A percentile compares a stretch with the other conserved stretches of the same genome.
Conservation (phyloP, 2,888 invertebrate genomes). For the Drosophila lutescens region DNA sequence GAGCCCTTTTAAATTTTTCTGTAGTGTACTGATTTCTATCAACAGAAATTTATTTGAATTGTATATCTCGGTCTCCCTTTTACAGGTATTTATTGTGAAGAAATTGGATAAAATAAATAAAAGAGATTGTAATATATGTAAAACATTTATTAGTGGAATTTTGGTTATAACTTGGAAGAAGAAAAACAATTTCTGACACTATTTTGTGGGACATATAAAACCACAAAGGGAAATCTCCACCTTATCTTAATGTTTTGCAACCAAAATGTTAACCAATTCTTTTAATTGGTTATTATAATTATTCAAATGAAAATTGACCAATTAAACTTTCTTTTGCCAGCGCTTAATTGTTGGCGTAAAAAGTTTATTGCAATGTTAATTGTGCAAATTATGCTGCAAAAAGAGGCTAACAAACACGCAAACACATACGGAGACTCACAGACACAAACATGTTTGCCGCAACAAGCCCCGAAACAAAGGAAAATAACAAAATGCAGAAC, state of each 20-base stretch:
- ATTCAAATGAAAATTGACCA: constrained; percentile 18
- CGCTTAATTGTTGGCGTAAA: constrained; percentile 56
- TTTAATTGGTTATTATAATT: constrained; percentile 18
- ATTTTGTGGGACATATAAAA: too few species aligned
- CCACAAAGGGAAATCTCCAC: too few species aligned
- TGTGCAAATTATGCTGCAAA: constrained; percentile 60
- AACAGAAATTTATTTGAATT: constrained; percentile 1
- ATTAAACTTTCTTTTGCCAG: constrained; percentile 20
- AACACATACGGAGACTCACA: constrained; percentile 29
- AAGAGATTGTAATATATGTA: too few species aligned
- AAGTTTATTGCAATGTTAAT: constrained; percentile 70
- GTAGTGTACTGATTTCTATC: background rate
- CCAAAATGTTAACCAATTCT: background rate
- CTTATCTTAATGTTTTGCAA: background rate
- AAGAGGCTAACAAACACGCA: constrained; percentile 16
- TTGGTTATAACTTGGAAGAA: too few species aligned
- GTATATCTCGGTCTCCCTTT: background rate
- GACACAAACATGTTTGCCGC: constrained; percentile 30
- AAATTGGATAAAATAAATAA: too few species aligned
- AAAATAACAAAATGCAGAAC: constrained; percentile 39
- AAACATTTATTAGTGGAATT: too few species aligned
- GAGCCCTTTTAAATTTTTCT: background rate
- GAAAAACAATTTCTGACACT: too few species aligned
- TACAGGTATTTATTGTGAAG: too few species aligned
- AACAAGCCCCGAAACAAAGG: constrained; percentile 42